Conservation (phyloP, 2,113 vertebrate species). For the Chlorodrepanis virens region DNA sequence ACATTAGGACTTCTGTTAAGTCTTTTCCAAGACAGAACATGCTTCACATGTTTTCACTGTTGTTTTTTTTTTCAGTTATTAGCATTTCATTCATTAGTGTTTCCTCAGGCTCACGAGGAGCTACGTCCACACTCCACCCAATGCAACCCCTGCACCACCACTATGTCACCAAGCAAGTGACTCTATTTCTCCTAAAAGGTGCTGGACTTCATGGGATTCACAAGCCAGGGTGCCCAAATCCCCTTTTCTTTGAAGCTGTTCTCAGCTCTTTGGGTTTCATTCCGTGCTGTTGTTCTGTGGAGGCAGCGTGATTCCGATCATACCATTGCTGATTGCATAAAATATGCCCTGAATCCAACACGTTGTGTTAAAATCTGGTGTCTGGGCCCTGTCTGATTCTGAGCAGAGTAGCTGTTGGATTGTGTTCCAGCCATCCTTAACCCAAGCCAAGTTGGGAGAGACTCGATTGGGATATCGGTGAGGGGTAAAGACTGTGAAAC, state of each 20-base stretch:
- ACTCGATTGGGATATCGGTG: slow-evolving; percentile 46
- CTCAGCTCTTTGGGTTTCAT: not conserved
- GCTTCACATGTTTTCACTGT: not conserved
- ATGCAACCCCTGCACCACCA: fast-evolving
- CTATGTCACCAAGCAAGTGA: fast-evolving
- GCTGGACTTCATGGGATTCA: not conserved
- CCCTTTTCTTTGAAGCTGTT: not conserved
- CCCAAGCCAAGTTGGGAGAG: slow-evolving; percentile 34
- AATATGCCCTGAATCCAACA: slow-evolving; percentile 61
- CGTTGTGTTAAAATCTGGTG: slow-evolving; percentile 53
- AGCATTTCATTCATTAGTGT: not conserved
- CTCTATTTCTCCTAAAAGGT: not conserved
- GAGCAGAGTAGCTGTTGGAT: slow-evolving; percentile 39
- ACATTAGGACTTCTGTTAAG: not conserved
- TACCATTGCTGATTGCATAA: slow-evolving; percentile 65
- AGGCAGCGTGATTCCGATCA: slow-evolving; percentile 57
- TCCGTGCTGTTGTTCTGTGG: not conserved
- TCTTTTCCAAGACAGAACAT: not conserved
- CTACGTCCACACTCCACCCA: not conserved
- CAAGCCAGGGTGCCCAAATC: not conserved
- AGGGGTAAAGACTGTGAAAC: slow-evolving; percentile 38
- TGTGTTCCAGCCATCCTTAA: slow-evolving; percentile 3
- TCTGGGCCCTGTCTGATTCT: slow-evolving; percentile 62
- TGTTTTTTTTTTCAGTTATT: not conserved
- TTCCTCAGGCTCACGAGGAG: not conserved